phyloP scores from a whole-genome alignment of 2,888 invertebrate genomes.

The Drosophila atroscutellata region DNA sequence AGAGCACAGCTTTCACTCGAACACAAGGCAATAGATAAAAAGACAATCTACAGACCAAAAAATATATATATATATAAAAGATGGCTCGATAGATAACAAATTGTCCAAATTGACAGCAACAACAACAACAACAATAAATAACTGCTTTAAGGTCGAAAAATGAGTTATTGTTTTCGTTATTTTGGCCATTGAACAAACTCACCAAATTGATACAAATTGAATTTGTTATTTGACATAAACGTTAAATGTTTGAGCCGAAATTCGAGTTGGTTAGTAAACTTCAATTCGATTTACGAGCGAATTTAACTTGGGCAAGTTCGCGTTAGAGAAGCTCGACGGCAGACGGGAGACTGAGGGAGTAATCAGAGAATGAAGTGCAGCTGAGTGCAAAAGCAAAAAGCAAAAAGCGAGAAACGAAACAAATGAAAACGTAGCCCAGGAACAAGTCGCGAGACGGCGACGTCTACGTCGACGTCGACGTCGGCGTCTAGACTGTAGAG shows the following conservation, averaged over 20 bases:
- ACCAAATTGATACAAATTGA: background rate
- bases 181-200: background rate
- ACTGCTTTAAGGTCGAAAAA: background rate
- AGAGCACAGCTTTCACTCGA: slow-evolving; percentile 42
- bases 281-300: background rate
- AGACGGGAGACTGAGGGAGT: slow-evolving; percentile 8
- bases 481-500: slow-evolving; percentile 61
- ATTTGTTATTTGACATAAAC: background rate
- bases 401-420: background rate
- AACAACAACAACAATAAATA: background rate
- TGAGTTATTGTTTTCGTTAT: background rate
- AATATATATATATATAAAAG: background rate
- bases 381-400: slow-evolving; percentile 11
- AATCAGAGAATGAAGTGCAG: slow-evolving; percentile 6
- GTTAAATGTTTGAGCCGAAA: background rate
- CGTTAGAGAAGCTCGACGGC: slow-evolving; percentile 7
- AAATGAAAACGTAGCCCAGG: slow-evolving; percentile 22
- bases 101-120: background rate
- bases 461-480: slow-evolving; percentile 13
- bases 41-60: background rate
- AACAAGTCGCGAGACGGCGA: slow-evolving; percentile 48
- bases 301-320: background rate
- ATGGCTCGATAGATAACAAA: background rate
- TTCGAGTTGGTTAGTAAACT: background rate
- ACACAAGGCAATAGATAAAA: slow-evolving; percentile 8